A percentile compares a stretch with the other conserved stretches of the same genome.
phyloP scores from a whole-genome alignment of 1,140 invertebrate species.

The Zaprionus ghesquierei region DNA sequence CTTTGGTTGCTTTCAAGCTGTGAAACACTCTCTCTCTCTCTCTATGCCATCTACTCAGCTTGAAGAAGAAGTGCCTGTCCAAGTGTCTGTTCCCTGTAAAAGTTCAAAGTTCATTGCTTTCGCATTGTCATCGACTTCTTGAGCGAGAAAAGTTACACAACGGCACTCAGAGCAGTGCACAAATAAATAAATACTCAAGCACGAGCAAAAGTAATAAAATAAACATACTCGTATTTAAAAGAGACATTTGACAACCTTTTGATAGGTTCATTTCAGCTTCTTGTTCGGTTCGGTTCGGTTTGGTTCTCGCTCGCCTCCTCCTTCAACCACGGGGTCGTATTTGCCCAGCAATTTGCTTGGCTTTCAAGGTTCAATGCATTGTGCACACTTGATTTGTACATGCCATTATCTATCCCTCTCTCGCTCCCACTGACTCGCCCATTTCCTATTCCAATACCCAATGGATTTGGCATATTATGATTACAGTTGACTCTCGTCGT shows the following conservation, averaged over 20 bases:
- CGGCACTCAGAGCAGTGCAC: slow-evolving; percentile 45
- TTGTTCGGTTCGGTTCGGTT: slow-evolving; percentile 23
- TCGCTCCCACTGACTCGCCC: background rate
- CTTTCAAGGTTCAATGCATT: slow-evolving; percentile 60
- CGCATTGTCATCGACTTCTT: slow-evolving; percentile 59
- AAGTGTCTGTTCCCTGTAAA: slow-evolving; percentile 18
- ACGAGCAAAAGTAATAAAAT: slow-evolving; percentile 66
- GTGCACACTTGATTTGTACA: slow-evolving; percentile 44
- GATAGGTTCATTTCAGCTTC: slow-evolving; percentile 73
- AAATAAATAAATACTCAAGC: slow-evolving; percentile 73
- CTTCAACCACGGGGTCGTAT: background rate
- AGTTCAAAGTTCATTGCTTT: slow-evolving; percentile 71
- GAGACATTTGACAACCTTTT: slow-evolving; percentile 77
- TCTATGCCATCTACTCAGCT: background rate
- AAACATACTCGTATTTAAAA: slow-evolving; percentile 73
- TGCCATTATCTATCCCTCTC: background rate
- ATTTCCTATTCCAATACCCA: slow-evolving; percentile 1
- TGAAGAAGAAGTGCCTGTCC: slow-evolving; percentile 13
- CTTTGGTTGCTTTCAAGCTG: background rate
- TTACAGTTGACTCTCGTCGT: slow-evolving; percentile 19
- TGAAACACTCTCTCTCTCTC: too few relatives aligned
- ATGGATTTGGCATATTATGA: slow-evolving; percentile 22
- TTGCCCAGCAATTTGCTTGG: slow-evolving; percentile 30
- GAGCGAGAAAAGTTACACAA: slow-evolving; percentile 64
- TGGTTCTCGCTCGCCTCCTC: slow-evolving; percentile 7